These are phyloP conservation scores for Pristionchus maxplancki DNA, from an alignment of 2,888 invertebrate genomes.

Conservation along the genomic window DNA sequence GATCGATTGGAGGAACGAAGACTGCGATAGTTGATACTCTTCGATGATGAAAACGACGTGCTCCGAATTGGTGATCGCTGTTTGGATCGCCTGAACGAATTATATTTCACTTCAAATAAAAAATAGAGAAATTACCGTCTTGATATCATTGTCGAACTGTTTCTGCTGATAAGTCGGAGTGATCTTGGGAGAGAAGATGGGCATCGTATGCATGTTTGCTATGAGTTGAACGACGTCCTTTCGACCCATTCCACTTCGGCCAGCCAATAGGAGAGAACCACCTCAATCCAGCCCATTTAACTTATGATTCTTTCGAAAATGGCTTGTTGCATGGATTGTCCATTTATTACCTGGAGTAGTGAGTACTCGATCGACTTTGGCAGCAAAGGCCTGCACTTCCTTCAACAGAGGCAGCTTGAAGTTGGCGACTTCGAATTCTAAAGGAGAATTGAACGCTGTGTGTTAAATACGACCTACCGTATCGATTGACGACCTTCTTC, in stretches of 20 bases:
- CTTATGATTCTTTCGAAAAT: no score
- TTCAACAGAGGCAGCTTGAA: slow-evolving; percentile 84
- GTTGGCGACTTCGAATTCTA: slow-evolving; percentile 84
- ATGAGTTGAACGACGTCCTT: slow-evolving; percentile 87
- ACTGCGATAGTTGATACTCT: slow-evolving; percentile 86
- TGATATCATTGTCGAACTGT: slow-evolving; percentile 87
- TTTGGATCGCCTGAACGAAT: slow-evolving; percentile 83
- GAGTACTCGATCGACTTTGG: slow-evolving; percentile 84
- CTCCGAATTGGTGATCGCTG: slow-evolving; percentile 88
- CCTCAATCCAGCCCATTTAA: no score
- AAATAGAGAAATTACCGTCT: slow-evolving; percentile 84
- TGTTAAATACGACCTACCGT: slow-evolving; percentile 57
- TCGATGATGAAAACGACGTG: slow-evolving; percentile 88
- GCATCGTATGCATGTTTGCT: slow-evolving; percentile 85
- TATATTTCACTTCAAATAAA: no score
- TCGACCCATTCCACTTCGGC: slow-evolving; percentile 88
- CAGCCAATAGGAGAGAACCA: slow-evolving; percentile 85
- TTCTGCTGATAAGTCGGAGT: slow-evolving; percentile 82
- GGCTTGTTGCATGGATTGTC: no score
- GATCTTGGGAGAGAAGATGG: slow-evolving; percentile 81
- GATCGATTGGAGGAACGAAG: slow-evolving; percentile 85
- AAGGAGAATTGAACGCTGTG: slow-evolving; percentile 31
- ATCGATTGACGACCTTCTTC: slow-evolving; percentile 79
- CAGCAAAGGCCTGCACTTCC: slow-evolving; percentile 84
- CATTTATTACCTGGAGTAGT: slow-evolving; percentile 80